Evolutionary conservation across 2,888 invertebrate species (phyloP).

Genomic region (Amiota communis): DNA sequence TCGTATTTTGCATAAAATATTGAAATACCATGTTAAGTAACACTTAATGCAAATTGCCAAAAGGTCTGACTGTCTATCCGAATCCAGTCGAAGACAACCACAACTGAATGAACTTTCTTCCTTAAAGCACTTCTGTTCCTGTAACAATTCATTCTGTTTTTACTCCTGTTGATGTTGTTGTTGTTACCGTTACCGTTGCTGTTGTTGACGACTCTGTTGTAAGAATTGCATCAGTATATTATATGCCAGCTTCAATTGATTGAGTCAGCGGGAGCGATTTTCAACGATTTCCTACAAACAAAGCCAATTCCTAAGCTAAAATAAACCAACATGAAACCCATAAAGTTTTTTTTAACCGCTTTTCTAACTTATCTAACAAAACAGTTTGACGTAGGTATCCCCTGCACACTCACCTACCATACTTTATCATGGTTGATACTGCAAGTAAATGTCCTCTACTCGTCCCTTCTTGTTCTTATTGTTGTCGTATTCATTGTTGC

Average conservation of each 20-base stretch:
- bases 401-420: not conserved
- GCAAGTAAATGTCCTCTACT: not conserved
- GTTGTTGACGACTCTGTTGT: slow-evolving; percentile 42
- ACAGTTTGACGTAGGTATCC: not conserved
- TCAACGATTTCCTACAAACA: not conserved
- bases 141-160: too few relatives aligned
- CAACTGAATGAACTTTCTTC: too few relatives aligned
- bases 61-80: slow-evolving; percentile 36
- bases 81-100: too few relatives aligned
- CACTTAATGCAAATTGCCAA: slow-evolving; percentile 68
- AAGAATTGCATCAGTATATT: not conserved
- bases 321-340: slow-evolving; percentile 5
- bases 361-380: not conserved
- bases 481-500: not conserved
- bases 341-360: slow-evolving; percentile 4
- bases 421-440: not conserved
- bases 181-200: slow-evolving; percentile 35
- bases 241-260: not conserved
- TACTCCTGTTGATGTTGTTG: not conserved
- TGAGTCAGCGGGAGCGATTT: not conserved
- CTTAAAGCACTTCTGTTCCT: too few relatives aligned
- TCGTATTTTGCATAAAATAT: slow-evolving; percentile 69
- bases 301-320: not conserved
- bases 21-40: slow-evolving; percentile 70
- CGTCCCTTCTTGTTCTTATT: slow-evolving; percentile 3